Evolutionary conservation across 2,888 invertebrate genomes (phyloP), one percentile per base, ranked within the genome.

Genomic region (Taenaris catops): DNA sequence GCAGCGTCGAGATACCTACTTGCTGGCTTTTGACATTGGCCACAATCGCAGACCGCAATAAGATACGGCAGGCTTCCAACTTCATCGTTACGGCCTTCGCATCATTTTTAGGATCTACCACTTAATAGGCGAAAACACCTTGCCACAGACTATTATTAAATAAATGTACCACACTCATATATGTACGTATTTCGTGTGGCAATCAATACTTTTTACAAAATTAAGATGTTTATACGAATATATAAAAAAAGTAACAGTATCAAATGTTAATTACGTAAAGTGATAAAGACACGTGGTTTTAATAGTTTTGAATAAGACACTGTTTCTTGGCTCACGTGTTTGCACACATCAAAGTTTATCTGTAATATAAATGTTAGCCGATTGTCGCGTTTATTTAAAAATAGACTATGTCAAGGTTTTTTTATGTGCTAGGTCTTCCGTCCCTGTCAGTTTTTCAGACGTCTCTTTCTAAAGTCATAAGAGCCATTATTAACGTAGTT

Each of bases 21-120:
- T 63, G 84, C 87, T 75, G 87, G 87, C 75, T 87, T 87, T 87
- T 87, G 87, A 87, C 87, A 84, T 70, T 79, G 81, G 79, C 81
- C 75, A 69, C 69, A 67, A 58, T 55, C 61, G 59, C 81, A 76
- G 75, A 71, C 76, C 66, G 60, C 79, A 65, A 52, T 84, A 80
- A 74, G 80, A 81, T 79, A 75, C 79, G 74, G 67, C 70, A 74
- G 83, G 64, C 65, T 60, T 51, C 79, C 61, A 52, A 65, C 72
- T 62, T 65, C 80, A 58, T 64, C 80, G 70, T 84, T 75, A 72
- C 78, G 59, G 45, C 71, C 76, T 51, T 53, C 75, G 73, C 84
- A 80, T 53, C 83, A 83, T 55, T 74, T 66, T 72, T 44, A 44
- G 41, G 36, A 38, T 25, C 37, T 32, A 28, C 25, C 34, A 25